phyloP scores from a whole-genome alignment of 2,888 invertebrate genomes.

The Microplitis deprimator region DNA sequence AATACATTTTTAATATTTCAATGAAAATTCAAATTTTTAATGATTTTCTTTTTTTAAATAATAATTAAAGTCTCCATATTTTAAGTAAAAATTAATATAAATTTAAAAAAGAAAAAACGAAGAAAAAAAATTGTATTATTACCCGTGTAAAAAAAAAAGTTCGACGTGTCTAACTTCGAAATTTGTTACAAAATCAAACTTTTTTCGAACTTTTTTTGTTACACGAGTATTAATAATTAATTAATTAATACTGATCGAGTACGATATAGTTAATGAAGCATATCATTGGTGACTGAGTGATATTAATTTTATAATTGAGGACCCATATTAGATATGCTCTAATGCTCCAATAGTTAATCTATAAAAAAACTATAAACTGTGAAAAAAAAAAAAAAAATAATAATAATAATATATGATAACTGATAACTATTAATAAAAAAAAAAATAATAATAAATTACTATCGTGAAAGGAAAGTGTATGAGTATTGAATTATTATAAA shows the following conservation, averaged over 20 bases:
- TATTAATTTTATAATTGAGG: constrained; percentile 57
- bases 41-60: background rate
- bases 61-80: background rate
- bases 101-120: constrained; percentile 5
- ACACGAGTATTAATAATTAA: constrained; percentile 9
- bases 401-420: constrained; percentile 11
- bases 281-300: constrained; percentile 63
- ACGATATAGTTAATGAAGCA: constrained; percentile 57
- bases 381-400: constrained; percentile 7
- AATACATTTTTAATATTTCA: too few relatives aligned
- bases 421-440: background rate
- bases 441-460: constrained; percentile 23
- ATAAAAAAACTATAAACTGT: constrained; percentile 36
- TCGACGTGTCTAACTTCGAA: too few relatives aligned
- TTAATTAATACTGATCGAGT: constrained; percentile 43
- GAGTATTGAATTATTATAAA: constrained; percentile 41
- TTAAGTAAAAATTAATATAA: background rate
- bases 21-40: background rate
- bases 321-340: constrained; percentile 48
- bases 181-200: too few relatives aligned
- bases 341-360: constrained; percentile 28
- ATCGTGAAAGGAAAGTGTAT: constrained; percentile 41
- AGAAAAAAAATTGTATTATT: background rate
- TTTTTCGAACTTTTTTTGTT: too few relatives aligned
- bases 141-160: too few relatives aligned